phyloP scores from a whole-genome alignment of 2,113 vertebrate species.

The Pygoscelis adeliae region DNA sequence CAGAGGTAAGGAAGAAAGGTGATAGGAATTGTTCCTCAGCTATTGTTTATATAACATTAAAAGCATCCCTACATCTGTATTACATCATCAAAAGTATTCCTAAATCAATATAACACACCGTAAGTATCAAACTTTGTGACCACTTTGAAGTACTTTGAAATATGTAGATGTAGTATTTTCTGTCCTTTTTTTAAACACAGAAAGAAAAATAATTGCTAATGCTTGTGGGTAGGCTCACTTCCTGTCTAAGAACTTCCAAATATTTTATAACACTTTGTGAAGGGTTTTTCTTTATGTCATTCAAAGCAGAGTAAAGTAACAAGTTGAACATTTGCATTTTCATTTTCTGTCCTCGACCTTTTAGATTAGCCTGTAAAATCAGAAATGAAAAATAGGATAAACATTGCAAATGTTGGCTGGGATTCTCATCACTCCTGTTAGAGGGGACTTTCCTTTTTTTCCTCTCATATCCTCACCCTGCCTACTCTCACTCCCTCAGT shows the following conservation, averaged over 20 bases:
- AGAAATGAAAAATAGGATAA: background rate
- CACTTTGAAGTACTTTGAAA: background rate
- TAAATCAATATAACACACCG: background rate
- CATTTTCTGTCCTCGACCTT: background rate
- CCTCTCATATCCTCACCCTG: background rate
- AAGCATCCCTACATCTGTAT: background rate
- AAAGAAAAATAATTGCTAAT: background rate
- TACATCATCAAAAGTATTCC: background rate
- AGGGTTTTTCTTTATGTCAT: background rate
- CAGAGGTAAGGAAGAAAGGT: background rate
- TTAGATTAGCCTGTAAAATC: background rate
- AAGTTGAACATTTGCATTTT: background rate
- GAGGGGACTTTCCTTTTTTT: background rate
- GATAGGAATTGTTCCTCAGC: background rate
- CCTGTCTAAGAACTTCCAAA: background rate
- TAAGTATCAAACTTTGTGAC: background rate
- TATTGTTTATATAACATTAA: background rate
- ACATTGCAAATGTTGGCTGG: background rate
- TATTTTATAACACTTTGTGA: background rate
- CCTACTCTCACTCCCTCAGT: background rate
- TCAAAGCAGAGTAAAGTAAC: background rate
- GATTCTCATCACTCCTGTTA: background rate
- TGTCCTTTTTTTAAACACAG: background rate
- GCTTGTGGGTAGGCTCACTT: background rate
- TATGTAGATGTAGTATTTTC: background rate